phyloP scores from a whole-genome alignment of 1,140 invertebrate species.

The Ceratitis capitata region DNA sequence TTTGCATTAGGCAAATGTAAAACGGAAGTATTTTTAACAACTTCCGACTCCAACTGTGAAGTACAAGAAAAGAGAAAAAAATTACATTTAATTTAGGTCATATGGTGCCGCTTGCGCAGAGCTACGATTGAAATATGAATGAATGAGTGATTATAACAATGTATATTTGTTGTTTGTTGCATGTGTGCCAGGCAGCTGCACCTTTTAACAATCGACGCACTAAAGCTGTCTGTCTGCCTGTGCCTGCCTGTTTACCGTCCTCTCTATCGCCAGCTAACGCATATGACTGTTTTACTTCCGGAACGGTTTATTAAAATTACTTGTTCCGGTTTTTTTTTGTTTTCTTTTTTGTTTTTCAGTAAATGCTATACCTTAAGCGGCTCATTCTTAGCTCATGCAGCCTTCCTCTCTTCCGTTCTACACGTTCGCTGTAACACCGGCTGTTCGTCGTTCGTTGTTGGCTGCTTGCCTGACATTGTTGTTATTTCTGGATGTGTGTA shows the following conservation, averaged over 20 bases:
- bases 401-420: constrained; percentile 9
- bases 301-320: constrained; percentile 44
- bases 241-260: background rate
- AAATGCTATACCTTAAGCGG: too few relatives aligned
- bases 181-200: background rate
- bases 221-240: background rate
- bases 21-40: constrained; percentile 36
- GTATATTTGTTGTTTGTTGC: background rate
- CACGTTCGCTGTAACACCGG: background rate
- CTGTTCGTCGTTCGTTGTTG: constrained; percentile 1
- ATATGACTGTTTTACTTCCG: constrained; percentile 41
- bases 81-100: constrained; percentile 19
- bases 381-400: background rate
- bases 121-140: background rate
- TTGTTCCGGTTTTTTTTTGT: constrained; percentile 43
- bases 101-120: background rate
- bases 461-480: background rate
- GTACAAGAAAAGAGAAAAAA: background rate
- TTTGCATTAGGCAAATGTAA: constrained; percentile 35
- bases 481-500: background rate
- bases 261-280: background rate
- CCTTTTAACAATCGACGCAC: background rate
- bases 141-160: background rate
- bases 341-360: too few relatives aligned
- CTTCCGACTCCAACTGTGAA: constrained; percentile 27